Evolutionary conservation across 2,888 invertebrate genomes (phyloP).

Genomic region (Psylliodes chrysocephalus): DNA sequence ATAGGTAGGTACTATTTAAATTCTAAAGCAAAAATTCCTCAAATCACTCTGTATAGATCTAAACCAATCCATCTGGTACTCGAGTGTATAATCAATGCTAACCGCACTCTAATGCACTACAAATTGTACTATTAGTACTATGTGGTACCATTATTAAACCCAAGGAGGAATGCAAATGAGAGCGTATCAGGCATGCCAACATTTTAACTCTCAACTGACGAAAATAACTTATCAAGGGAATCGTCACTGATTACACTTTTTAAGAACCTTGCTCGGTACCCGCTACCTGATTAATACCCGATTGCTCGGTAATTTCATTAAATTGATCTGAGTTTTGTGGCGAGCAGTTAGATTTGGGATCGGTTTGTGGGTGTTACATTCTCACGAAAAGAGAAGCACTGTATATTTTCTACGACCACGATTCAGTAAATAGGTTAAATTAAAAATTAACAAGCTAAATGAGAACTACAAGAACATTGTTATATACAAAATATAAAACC

Average conservation of each 20-base stretch:
- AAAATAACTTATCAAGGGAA: constrained; percentile 12
- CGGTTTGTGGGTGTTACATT: not conserved
- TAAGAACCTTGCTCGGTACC: constrained; percentile 2
- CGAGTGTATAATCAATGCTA: not conserved
- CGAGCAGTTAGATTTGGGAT: not conserved
- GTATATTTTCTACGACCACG: too few relatives aligned
- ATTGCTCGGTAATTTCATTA: constrained; percentile 1
- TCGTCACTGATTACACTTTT: constrained; percentile 1
- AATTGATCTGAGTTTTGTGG: not conserved
- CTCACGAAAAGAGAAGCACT: too few relatives aligned
- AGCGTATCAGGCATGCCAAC: not conserved
- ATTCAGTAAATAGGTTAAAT: too few relatives aligned
- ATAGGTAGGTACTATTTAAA: too few relatives aligned
- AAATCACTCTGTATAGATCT: not conserved
- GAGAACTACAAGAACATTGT: too few relatives aligned
- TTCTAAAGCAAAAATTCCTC: too few relatives aligned
- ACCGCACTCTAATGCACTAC: constrained; percentile 7
- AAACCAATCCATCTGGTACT: not conserved
- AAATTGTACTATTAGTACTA: constrained; percentile 13
- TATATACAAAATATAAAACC: too few relatives aligned
- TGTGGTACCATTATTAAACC: constrained; percentile 16
- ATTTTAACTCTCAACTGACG: not conserved
- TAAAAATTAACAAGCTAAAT: too few relatives aligned
- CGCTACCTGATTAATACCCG: constrained; percentile 11
- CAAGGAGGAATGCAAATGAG: constrained; percentile 10